Evolutionary conservation across 2,113 vertebrate species (phyloP), one percentile per base, ranked within the genome.

Genomic region (Mobula birostris): DNA sequence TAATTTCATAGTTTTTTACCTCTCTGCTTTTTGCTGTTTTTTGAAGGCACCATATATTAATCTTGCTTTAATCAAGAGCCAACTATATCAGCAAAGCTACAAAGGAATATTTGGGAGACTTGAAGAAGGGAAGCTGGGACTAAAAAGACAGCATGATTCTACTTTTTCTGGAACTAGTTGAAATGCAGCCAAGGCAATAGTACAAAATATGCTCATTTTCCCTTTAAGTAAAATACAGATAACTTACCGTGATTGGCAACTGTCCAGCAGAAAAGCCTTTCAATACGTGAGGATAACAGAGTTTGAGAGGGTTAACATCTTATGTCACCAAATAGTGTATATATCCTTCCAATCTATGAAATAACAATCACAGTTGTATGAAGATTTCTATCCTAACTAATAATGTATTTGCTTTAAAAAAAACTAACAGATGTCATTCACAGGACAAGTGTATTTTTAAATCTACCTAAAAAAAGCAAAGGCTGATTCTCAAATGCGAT

Each of bases 371-470:
- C 56, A 74, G 68, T 56, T 93, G 74, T 76, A 70, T 93, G 9
- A n/a, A 70, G 88, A 93, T 74, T 56, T 29, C 40, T 93, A 93
- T 76, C 70, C 91, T 74, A 74, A 93, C 72, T 74, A 74, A 93
- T 74, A 93, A 74, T 40, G 9, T 93, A 27, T 93, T 93, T 93
- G 91, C 68, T 72, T 93, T 48, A 32, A 32, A 68, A 72, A 92
- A 93, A 70, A 92, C 74, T 56, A 93, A 93, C 32, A 74, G 68
- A 93, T 93, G 91, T 93, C 68, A 93, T 56, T 93, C 91, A 93
- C 91, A 74, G 91, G 91, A 56, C 91, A 76, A 74, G 68, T 56
- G 24, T 93, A 74, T 93, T 93, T 93, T 93, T 74, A 93, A 93
- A 48, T 29, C 91, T 74, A 70, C 36, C 70, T 14, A 76, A 24